These are phyloP conservation scores for Brenthis daphne DNA, from an alignment of 2,888 invertebrate genomes.

Conservation along the genomic window DNA sequence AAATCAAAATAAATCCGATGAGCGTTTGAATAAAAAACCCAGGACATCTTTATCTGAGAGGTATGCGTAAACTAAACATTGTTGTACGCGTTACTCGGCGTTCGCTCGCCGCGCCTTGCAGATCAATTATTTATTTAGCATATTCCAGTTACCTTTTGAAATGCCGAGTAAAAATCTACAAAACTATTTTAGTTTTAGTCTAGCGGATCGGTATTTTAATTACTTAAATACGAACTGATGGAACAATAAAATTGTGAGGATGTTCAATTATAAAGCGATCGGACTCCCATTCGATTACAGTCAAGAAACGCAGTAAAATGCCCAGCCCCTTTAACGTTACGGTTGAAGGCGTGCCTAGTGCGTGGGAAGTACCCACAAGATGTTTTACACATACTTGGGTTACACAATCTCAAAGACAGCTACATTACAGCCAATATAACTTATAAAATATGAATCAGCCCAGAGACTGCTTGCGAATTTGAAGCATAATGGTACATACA, in stretches of 20 bases:
- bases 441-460: conserved; percentile 37
- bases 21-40: conserved; percentile 67
- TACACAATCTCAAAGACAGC: conserved; percentile 75
- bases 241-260: conserved; percentile 28
- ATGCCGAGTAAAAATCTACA: conserved; percentile 15
- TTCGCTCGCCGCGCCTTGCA: conserved; percentile 57
- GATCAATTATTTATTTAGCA: conserved; percentile 43
- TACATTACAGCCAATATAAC: conserved; percentile 50
- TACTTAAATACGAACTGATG: conserved; percentile 28
- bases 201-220: conserved; percentile 28
- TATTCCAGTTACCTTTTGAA: conserved; percentile 27
- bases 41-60: conserved; percentile 79
- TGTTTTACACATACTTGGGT: conserved; percentile 72
- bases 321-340: conserved; percentile 76
- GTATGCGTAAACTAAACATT: conserved; percentile 78
- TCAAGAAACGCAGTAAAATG: conserved; percentile 67
- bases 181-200: conserved; percentile 25
- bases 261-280: conserved; percentile 31
- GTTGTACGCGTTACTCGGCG: conserved; percentile 65
- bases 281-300: conserved; percentile 57
- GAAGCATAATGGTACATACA: conserved; percentile 18
- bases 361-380: conserved; percentile 73
- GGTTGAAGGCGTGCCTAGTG: conserved; percentile 69
- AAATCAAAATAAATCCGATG: conserved; percentile 58
- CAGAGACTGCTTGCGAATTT: conserved; percentile 26